These are phyloP conservation scores for Sebastiscus albofasciatus DNA, from an alignment of 2,797 vertebrate genomes.

Conservation along the genomic window DNA sequence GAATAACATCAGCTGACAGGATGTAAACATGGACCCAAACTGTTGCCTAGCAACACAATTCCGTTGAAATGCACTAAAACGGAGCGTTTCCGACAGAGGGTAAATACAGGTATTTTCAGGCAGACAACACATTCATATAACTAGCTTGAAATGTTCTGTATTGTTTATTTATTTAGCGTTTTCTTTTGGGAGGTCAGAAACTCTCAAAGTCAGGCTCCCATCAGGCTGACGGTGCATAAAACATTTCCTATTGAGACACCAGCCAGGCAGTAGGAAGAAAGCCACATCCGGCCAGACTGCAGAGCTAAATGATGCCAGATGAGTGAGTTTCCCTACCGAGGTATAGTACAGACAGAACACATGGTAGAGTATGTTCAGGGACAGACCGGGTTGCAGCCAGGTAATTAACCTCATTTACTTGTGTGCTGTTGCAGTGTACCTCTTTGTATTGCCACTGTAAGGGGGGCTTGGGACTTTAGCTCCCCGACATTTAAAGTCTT, in stretches of 20 bases:
- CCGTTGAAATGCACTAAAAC: no score
- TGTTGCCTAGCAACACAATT: no score
- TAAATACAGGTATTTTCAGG: no score
- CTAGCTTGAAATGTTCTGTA: no score
- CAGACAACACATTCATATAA: no score
- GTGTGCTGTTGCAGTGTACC: not conserved
- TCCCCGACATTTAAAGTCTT: not conserved
- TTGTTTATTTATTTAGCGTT: not conserved
- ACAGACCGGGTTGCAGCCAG: no score
- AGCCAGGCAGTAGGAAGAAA: not conserved
- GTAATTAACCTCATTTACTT: not conserved
- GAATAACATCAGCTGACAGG: no score
- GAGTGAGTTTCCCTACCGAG: not conserved
- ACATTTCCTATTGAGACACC: conserved; percentile 15
- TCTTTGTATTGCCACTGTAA: not conserved
- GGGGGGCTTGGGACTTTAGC: not conserved
- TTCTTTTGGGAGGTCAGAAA: not conserved
- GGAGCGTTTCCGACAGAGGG: no score
- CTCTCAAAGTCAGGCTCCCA: not conserved
- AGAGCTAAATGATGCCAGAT: conserved; percentile 24
- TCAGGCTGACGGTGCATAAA: not conserved
- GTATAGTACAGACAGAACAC: not conserved
- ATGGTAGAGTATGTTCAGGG: not conserved
- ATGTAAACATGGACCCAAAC: no score
- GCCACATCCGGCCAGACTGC: conserved; percentile 14